phyloP scores from a whole-genome alignment of 2,888 invertebrate species.

The Sarcophaga rosellei region DNA sequence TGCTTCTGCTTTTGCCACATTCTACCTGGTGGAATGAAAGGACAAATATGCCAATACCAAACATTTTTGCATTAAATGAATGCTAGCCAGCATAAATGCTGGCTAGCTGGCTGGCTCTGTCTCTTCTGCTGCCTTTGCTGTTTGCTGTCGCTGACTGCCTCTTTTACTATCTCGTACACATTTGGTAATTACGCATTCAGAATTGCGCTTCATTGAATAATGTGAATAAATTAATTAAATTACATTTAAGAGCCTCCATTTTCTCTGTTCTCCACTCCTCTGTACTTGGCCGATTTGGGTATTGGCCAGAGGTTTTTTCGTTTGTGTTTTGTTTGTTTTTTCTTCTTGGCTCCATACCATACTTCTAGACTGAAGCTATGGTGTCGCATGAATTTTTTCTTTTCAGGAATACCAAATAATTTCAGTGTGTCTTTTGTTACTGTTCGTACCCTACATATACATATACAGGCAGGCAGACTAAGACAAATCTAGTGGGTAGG shows the following conservation, averaged over 20 bases:
- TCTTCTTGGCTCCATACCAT: constrained; percentile 40
- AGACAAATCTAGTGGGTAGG: too few species aligned
- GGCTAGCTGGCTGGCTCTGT: background rate
- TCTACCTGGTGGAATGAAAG: constrained; percentile 37
- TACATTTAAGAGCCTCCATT: constrained; percentile 73
- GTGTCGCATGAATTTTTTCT: constrained; percentile 66
- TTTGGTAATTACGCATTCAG: constrained; percentile 78
- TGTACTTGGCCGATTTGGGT: background rate
- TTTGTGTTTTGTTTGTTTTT: background rate
- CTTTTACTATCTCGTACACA: constrained; percentile 38
- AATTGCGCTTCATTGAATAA: constrained; percentile 79
- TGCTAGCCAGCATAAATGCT: constrained; percentile 53
- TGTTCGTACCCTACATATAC: constrained; percentile 16
- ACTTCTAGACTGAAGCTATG: constrained; percentile 48
- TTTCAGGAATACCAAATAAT: constrained; percentile 53
- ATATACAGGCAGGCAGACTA: too few species aligned
- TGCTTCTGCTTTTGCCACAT: background rate
- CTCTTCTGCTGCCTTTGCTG: constrained; percentile 6
- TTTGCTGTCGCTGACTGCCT: too few species aligned
- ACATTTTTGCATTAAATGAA: constrained; percentile 53
- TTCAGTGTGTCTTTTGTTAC: constrained; percentile 15
- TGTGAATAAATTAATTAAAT: constrained; percentile 80
- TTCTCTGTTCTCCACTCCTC: constrained; percentile 13
- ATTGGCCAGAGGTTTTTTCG: constrained; percentile 8
- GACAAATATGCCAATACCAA: constrained; percentile 56